phyloP scores from a whole-genome alignment of 2,888 invertebrate species.

The Coenonympha arcania region DNA sequence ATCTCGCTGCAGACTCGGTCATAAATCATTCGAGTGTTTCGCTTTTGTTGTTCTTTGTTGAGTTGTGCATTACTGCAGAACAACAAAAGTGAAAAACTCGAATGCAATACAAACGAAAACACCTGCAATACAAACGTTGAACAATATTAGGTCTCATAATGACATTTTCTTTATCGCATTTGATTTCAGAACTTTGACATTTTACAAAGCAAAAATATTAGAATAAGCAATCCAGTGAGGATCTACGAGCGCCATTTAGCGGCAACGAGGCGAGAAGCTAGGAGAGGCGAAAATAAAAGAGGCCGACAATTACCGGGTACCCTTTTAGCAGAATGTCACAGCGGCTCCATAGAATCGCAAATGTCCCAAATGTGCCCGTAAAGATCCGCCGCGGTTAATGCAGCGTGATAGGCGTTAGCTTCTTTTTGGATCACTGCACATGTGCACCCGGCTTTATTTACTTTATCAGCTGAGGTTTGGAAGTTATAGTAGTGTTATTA shows the following conservation, averaged over 20 bases:
- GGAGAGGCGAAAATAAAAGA: constrained; percentile 32
- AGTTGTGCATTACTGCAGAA: too few species aligned
- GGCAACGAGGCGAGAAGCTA: constrained; percentile 19
- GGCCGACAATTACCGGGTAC: constrained; percentile 33
- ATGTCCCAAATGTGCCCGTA: constrained; percentile 36
- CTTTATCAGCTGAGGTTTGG: constrained; percentile 9
- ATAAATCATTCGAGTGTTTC: too few species aligned
- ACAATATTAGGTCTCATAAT: too few species aligned
- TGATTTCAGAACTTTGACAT: too few species aligned
- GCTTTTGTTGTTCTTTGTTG: too few species aligned
- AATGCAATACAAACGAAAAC: too few species aligned
- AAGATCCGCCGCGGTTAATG: constrained; percentile 36
- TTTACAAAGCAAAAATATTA: too few species aligned
- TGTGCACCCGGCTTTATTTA: constrained; percentile 18
- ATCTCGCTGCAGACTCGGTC: too few species aligned
- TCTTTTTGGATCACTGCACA: constrained; percentile 34
- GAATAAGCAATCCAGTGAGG: not conserved
- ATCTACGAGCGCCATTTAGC: constrained; percentile 6
- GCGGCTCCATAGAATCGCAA: constrained; percentile 35
- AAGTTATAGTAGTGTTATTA: too few species aligned
- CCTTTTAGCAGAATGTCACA: constrained; percentile 41
- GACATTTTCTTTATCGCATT: too few species aligned
- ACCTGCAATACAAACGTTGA: too few species aligned
- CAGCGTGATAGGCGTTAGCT: constrained; percentile 31
- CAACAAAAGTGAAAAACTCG: too few species aligned